phyloP scores from a whole-genome alignment of 92 coral and sea anemone genomes.

The Porites divaricata region DNA sequence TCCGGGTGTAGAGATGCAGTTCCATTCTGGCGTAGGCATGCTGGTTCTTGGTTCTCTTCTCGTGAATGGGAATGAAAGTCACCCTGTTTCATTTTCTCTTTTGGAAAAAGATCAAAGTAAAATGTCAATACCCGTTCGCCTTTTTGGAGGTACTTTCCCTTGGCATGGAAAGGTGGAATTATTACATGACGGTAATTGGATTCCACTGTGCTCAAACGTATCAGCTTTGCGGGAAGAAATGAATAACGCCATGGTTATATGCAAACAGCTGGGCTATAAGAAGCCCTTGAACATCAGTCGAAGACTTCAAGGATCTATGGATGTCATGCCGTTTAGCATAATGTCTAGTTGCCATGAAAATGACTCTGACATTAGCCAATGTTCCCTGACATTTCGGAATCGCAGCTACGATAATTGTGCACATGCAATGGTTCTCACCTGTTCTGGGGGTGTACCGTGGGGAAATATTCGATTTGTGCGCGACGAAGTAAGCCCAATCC shows the following conservation, averaged over 20 bases:
- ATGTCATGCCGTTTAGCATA: neutral
- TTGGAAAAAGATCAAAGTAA: neutral
- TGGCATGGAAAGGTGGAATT: conserved; percentile 71
- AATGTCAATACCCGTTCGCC: conserved; percentile 24
- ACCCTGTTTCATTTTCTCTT: conserved; percentile 19
- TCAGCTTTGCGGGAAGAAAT: neutral
- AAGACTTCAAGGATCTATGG: neutral
- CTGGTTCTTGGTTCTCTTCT: conserved; percentile 48
- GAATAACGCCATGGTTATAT: conserved; percentile 58
- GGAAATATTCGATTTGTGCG: conserved; percentile 48
- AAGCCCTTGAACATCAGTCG: neutral
- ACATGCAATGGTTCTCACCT: neutral
- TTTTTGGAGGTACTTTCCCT: conserved; percentile 36
- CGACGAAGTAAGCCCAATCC: neutral
- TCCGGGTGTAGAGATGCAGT: conserved; percentile 57
- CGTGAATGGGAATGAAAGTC: conserved; percentile 35
- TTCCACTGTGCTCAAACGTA: conserved; percentile 54
- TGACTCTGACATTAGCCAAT: conserved; percentile 24
- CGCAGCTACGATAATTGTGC: neutral
- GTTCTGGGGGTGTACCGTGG: conserved; percentile 42
- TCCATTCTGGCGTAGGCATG: conserved; percentile 39
- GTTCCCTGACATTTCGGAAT: neutral
- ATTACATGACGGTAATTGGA: conserved; percentile 61
- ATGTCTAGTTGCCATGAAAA: conserved; percentile 25
- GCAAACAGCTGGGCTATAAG: conserved; percentile 74